These are phyloP conservation scores for Ditylenchus weischeri DNA, from an alignment of 2,888 invertebrate species.

Conservation along the genomic window DNA sequence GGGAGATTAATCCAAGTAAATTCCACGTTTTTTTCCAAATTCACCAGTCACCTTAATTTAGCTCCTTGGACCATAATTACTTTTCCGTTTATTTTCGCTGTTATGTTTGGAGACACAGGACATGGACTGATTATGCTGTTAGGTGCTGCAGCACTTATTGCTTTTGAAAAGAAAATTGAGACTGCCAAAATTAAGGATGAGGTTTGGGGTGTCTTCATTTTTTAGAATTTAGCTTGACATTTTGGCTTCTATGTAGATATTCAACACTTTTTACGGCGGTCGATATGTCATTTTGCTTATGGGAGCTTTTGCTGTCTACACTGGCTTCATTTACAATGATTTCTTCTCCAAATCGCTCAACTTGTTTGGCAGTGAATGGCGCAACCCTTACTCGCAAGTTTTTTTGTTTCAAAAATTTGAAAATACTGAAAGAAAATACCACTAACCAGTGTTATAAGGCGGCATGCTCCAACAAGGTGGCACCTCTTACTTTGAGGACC, in stretches of 20 bases:
- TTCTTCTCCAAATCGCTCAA: conserved; percentile 60
- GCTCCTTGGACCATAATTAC: conserved; percentile 94
- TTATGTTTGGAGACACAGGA: conserved; percentile 98
- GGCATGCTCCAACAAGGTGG: too few relatives aligned
- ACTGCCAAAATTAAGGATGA: conserved; percentile 45
- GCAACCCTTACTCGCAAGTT: conserved; percentile 45
- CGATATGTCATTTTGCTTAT: conserved; percentile 59
- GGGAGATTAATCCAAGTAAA: conserved; percentile 87
- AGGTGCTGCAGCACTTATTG: conserved; percentile 88
- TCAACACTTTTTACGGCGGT: conserved; percentile 59
- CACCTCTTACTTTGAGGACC: too few relatives aligned
- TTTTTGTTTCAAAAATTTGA: not conserved
- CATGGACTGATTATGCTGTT: conserved; percentile 86
- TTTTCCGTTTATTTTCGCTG: conserved; percentile 92
- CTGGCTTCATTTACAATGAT: conserved; percentile 59
- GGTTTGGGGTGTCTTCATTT: conserved; percentile 12
- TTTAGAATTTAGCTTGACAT: not conserved
- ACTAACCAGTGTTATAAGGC: too few relatives aligned
- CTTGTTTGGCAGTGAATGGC: conserved; percentile 62
- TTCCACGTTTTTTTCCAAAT: conserved; percentile 59
- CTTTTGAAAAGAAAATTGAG: conserved; percentile 73
- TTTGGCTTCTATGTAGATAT: conserved; percentile 56
- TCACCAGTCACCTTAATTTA: conserved; percentile 54
- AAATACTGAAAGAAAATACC: too few relatives aligned
- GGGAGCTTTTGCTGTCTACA: conserved; percentile 59